Evolutionary conservation across 1,140 invertebrate genomes (phyloP).

Genomic region (Bathynomus jamesi): DNA sequence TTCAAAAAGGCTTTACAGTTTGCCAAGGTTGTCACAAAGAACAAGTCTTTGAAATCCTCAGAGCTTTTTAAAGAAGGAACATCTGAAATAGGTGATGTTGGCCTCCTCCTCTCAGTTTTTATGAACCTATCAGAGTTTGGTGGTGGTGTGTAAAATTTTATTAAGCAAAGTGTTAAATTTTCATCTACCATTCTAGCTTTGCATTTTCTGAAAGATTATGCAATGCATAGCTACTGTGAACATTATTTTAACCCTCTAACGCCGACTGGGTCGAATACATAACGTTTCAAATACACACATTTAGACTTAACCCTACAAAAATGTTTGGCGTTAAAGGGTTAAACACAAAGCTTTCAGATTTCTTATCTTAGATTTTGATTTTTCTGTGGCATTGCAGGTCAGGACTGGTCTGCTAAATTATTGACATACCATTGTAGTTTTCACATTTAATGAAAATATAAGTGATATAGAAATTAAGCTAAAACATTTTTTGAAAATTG

Average conservation of each 20-base stretch:
- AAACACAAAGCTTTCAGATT: not conserved
- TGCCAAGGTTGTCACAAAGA: slow-evolving; percentile 59
- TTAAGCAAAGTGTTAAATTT: not conserved
- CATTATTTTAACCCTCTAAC: too few relatives aligned
- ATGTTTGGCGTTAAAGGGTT: too few relatives aligned
- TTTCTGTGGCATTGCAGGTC: not conserved
- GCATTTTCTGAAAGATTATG: too few relatives aligned
- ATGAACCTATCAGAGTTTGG: not conserved
- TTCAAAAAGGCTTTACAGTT: slow-evolving; percentile 60
- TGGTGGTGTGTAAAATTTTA: not conserved
- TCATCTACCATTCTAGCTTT: not conserved
- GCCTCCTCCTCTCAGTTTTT: slow-evolving; percentile 21
- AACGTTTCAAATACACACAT: too few relatives aligned
- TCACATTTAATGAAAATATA: too few relatives aligned
- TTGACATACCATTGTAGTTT: too few relatives aligned
- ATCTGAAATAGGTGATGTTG: slow-evolving; percentile 42
- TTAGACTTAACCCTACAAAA: too few relatives aligned
- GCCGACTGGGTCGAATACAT: too few relatives aligned
- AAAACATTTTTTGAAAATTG: too few relatives aligned
- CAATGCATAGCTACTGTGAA: too few relatives aligned
- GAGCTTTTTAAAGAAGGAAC: slow-evolving; percentile 44
- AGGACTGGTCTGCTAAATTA: too few relatives aligned
- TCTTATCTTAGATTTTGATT: not conserved
- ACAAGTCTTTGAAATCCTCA: slow-evolving; percentile 45
- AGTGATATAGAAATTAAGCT: too few relatives aligned